phyloP scores from a whole-genome alignment of 2,888 invertebrate species.

The Cerastis rubricosa region DNA sequence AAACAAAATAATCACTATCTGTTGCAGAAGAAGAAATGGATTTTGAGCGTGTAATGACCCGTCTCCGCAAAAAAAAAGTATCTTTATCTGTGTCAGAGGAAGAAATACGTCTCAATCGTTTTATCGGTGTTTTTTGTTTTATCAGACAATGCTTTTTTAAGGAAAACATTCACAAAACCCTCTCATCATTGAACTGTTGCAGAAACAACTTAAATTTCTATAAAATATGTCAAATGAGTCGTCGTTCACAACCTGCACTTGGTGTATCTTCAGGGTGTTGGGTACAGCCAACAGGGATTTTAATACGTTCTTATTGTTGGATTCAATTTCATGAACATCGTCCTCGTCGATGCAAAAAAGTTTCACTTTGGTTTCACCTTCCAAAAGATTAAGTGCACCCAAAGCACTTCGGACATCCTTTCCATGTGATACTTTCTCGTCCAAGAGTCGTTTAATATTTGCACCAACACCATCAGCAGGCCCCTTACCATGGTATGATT shows the following conservation, averaged over 20 bases:
- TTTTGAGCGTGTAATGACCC: too few relatives aligned
- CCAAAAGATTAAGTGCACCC: slow-evolving; percentile 9
- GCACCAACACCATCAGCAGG: slow-evolving; percentile 22
- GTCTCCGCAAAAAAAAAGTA: too few relatives aligned
- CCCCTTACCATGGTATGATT: slow-evolving; percentile 19
- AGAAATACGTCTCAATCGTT: not conserved
- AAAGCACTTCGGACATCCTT: slow-evolving; percentile 6
- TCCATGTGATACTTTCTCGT: slow-evolving; percentile 18
- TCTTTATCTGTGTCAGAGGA: too few relatives aligned
- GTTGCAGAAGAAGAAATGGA: too few relatives aligned
- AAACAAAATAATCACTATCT: not conserved
- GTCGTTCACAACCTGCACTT: slow-evolving; percentile 14
- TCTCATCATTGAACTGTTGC: slow-evolving; percentile 15
- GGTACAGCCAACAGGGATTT: slow-evolving; percentile 15
- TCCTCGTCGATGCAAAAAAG: slow-evolving; percentile 13
- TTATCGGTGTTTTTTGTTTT: slow-evolving; percentile 2
- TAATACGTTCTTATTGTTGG: slow-evolving; percentile 5
- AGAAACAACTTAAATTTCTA: slow-evolving; percentile 23
- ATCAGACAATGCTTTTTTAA: slow-evolving; percentile 18
- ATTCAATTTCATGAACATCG: slow-evolving; percentile 11
- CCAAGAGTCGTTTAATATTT: slow-evolving; percentile 18
- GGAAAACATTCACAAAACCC: slow-evolving; percentile 14
- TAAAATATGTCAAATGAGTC: slow-evolving; percentile 9
- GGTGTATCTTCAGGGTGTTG: slow-evolving; percentile 17
- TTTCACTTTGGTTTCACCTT: slow-evolving; percentile 14